A percentile compares a stretch with the other conserved stretches of the same genome.
phyloP scores from a whole-genome alignment of 2,113 vertebrate genomes.

The Crotalus horridus region DNA sequence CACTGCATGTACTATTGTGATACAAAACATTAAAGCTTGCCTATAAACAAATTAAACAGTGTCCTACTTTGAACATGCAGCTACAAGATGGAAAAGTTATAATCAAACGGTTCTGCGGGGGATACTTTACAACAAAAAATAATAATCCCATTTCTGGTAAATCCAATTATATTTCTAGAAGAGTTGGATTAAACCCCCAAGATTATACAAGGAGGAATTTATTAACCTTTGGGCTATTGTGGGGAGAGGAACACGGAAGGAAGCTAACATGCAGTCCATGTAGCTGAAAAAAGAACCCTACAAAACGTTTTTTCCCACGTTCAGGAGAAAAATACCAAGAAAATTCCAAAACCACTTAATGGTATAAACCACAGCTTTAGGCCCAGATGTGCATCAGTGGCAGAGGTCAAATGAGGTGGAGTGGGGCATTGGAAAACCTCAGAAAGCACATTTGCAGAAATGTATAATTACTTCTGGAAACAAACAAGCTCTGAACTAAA shows the following conservation, averaged over 20 bases:
- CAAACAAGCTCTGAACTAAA: constrained; percentile 52
- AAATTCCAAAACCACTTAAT: constrained; percentile 72
- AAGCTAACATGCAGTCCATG: constrained; percentile 69
- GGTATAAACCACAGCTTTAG: constrained; percentile 55
- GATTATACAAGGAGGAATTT: constrained; percentile 59
- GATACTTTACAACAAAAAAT: constrained; percentile 49
- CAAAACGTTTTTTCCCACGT: constrained; percentile 36
- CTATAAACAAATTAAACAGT: constrained; percentile 60
- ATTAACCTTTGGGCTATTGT: constrained; percentile 61
- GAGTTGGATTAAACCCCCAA: constrained; percentile 50
- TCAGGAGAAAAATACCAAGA: constrained; percentile 68
- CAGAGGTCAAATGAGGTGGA: constrained; percentile 53
- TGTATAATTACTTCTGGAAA: constrained; percentile 62
- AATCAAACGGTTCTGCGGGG: constrained; percentile 67
- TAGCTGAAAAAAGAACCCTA: constrained; percentile 50
- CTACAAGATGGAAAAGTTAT: constrained; percentile 65
- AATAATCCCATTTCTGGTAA: constrained; percentile 71
- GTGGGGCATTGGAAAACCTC: constrained; percentile 46
- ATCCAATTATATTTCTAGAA: constrained; percentile 72
- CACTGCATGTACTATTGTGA: constrained; percentile 56
- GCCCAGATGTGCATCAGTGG: constrained; percentile 66
- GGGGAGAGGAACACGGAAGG: constrained; percentile 66
- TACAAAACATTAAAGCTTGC: constrained; percentile 51
- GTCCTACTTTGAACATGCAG: constrained; percentile 64
- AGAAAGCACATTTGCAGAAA: constrained; percentile 69